A percentile compares a stretch with the other conserved stretches of the same genome.
These are phyloP conservation scores for Drosophila arawakana DNA, from an alignment of 1,140 invertebrate genomes.

Conservation along the genomic window DNA sequence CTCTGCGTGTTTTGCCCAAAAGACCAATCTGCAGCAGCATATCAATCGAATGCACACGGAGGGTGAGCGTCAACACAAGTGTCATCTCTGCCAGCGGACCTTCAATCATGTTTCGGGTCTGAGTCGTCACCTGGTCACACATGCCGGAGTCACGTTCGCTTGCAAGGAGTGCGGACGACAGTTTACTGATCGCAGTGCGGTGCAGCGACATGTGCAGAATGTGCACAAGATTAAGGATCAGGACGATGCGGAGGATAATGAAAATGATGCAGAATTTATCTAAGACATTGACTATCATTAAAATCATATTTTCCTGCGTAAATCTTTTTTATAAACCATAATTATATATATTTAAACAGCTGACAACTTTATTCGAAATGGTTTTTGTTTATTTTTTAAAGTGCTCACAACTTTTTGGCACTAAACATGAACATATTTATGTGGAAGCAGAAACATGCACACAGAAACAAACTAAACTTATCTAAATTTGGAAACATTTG, in stretches of 20 bases:
- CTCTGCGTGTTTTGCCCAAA: conserved; percentile 90
- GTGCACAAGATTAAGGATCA: conserved; percentile 59
- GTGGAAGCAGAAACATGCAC: conserved; percentile 38
- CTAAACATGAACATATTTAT: conserved; percentile 49
- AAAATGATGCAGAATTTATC: conserved; percentile 39
- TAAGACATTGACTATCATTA: not conserved
- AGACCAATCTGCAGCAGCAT: conserved; percentile 88
- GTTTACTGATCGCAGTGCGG: conserved; percentile 90
- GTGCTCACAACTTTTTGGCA: conserved; percentile 60
- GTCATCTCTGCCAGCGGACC: conserved; percentile 88
- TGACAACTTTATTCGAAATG: conserved; percentile 64
- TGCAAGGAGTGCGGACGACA: conserved; percentile 88
- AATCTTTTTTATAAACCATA: not conserved
- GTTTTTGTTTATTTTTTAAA: conserved; percentile 5
- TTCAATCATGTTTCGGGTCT: conserved; percentile 87
- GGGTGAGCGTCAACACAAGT: conserved; percentile 87
- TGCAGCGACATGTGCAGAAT: conserved; percentile 86
- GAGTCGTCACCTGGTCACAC: conserved; percentile 89
- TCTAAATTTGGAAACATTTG: conserved; percentile 54
- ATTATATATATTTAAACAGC: conserved; percentile 41
- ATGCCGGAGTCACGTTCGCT: conserved; percentile 88
- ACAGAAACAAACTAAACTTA: conserved; percentile 20
- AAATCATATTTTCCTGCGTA: not conserved
- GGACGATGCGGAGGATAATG: conserved; percentile 42
- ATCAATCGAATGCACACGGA: conserved; percentile 87